Evolutionary conservation across 2,113 vertebrate species (phyloP).

Genomic region (Lampris megalopsis): DNA sequence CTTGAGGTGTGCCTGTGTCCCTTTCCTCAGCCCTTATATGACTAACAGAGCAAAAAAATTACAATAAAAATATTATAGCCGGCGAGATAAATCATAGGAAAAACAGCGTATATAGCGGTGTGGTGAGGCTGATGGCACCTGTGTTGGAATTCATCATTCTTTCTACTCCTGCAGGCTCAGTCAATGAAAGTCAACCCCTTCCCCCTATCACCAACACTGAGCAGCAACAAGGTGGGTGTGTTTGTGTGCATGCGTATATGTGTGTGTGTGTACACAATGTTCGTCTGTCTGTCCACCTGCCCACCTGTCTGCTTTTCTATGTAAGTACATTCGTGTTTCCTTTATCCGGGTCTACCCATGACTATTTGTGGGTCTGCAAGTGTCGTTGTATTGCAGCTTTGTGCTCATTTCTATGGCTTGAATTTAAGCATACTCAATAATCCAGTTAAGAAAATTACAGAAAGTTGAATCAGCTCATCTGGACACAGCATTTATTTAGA

Average conservation of each 20-base stretch:
- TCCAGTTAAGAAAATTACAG: too few relatives aligned
- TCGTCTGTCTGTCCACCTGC: conserved; percentile 18
- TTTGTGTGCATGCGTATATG: conserved; percentile 4
- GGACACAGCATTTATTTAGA: too few relatives aligned
- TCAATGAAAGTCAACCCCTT: conserved; percentile 87
- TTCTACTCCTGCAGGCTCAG: conserved; percentile 79
- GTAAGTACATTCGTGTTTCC: conserved; percentile 13
- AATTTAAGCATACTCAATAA: neutral
- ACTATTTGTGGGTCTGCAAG: conserved; percentile 59
- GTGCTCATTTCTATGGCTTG: conserved; percentile 39
- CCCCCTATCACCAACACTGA: conserved; percentile 84
- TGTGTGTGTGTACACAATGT: conserved; percentile 28
- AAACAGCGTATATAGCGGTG: too few relatives aligned
- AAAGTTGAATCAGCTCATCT: too few relatives aligned
- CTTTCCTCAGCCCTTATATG: conserved; percentile 4
- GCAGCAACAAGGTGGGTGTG: conserved; percentile 85
- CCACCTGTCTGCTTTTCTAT: conserved; percentile 27
- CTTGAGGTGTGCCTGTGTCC: neutral
- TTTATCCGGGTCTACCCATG: conserved; percentile 8
- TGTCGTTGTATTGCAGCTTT: conserved; percentile 42
- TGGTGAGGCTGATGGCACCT: neutral
- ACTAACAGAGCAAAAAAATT: neutral
- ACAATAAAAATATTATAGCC: neutral
- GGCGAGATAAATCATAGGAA: too few relatives aligned
- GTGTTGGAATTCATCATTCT: conserved; percentile 5